Evolutionary conservation across 2,888 invertebrate species (phyloP), one percentile per base, ranked within the genome.

Genomic region (Oithona nana): DNA sequence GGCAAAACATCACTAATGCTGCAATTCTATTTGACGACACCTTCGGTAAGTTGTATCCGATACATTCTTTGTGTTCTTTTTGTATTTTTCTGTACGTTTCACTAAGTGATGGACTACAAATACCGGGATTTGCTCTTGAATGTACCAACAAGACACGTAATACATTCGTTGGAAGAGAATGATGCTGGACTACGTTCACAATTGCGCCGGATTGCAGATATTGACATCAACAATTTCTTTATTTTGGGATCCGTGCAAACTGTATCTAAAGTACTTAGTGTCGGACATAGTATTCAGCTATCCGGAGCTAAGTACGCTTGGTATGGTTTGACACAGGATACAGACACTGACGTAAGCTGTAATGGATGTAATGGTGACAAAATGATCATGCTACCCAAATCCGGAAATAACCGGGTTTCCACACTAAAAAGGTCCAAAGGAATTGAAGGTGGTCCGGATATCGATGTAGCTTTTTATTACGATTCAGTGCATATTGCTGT

Each of bases 181-280:
- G 28, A 28, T 20, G 28, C 58, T 11, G 63, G 74, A 8, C 76
- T 83, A 57, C 79, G 79, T 67, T 78, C 78, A 0, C 88, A 88
- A 71, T 75, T 89, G 66, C 77, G 79, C 64, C 80, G 83, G 70
- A 75, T 87, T 63, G 76, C 86, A 26, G 83, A 86, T 69, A 74
- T 90, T 68, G 89, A 90, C 69, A 85, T 93, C 51, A 86, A 88
- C 28, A 89, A 92, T 71, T 89, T 85, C 71, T 93, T 94, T 72
- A 77, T 93, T 11, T 75, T 92, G 58, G 88, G 86, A 2, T 82
- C 80, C 68, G 74, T 83, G 57, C 76, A 76, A 57, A 86, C 83
- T 4, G 83, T 88, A 61, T 81, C 81, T 68, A 75, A 77, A 64
- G 81, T 83, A 28, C 73, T 88, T 54, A 81, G 82, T 68, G 78